phyloP scores from a whole-genome alignment of 92 coral and sea anemone species.

The Phenganax stokvisi region DNA sequence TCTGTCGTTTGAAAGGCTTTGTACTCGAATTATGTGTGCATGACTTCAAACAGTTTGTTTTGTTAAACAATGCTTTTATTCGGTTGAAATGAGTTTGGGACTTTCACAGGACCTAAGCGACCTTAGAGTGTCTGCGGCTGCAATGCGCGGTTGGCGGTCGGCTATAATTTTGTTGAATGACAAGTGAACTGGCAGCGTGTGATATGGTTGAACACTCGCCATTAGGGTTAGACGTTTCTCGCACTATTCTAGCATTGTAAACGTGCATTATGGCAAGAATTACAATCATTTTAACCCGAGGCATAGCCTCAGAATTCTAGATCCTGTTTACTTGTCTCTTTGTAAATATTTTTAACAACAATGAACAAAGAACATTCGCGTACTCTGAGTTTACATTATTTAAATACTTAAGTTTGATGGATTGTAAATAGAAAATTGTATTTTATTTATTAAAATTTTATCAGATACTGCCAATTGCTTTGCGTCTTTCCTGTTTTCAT shows the following conservation, averaged over 20 bases:
- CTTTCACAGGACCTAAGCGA: background rate
- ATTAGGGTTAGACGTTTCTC: background rate
- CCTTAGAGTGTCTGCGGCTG: background rate
- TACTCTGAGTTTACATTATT: background rate
- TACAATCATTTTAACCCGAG: background rate
- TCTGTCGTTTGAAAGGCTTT: background rate
- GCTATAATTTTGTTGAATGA: slow-evolving; percentile 22
- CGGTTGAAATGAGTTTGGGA: background rate
- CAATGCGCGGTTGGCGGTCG: slow-evolving; percentile 9
- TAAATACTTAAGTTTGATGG: slow-evolving; percentile 5
- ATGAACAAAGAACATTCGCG: background rate
- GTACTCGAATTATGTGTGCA: background rate
- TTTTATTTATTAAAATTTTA: slow-evolving; percentile 16
- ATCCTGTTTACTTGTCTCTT: background rate
- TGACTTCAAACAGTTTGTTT: background rate
- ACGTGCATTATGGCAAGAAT: background rate
- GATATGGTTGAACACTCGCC: slow-evolving; percentile 1
- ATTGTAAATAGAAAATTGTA: background rate
- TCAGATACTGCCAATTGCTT: background rate
- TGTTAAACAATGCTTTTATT: background rate
- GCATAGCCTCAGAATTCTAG: background rate
- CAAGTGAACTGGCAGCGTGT: background rate
- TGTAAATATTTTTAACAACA: background rate
- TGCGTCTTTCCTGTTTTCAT: slow-evolving; percentile 1
- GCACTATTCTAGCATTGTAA: background rate